Evolutionary conservation across 2,797 vertebrate species (phyloP).

Genomic region (Aratinga solstitialis): DNA sequence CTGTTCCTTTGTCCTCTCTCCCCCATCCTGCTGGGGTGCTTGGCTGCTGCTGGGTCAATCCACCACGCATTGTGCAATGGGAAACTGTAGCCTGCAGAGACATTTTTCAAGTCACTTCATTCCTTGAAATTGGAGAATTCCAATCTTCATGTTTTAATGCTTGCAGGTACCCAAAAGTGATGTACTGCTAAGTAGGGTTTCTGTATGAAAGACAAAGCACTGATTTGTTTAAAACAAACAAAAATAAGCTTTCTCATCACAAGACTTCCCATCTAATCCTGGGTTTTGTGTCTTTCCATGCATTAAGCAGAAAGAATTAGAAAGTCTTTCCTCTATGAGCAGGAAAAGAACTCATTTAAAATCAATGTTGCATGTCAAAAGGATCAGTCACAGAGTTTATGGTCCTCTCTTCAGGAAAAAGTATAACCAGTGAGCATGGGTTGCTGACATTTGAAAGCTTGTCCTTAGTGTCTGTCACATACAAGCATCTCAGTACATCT

Average conservation of each 20-base stretch:
- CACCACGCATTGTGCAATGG: background rate
- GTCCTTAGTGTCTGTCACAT: background rate
- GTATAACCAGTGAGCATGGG: background rate
- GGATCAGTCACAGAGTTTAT: background rate
- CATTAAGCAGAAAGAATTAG: background rate
- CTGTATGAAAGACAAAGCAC: background rate
- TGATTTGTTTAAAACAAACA: background rate
- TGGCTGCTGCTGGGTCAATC: background rate
- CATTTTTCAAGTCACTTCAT: background rate
- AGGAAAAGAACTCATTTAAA: background rate
- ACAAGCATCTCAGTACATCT: background rate
- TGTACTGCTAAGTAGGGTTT: background rate
- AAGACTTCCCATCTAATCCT: background rate
- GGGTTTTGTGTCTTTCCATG: background rate
- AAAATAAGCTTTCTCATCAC: background rate
- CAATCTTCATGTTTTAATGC: background rate
- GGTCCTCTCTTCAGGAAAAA: background rate
- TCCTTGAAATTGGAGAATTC: background rate
- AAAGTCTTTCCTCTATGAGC: background rate
- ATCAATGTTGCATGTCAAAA: background rate
- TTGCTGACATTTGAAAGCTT: background rate
- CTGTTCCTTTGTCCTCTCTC: background rate
- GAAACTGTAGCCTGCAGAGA: background rate
- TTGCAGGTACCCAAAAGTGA: background rate
- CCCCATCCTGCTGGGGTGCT: background rate